Conservation (phyloP, 1,140 invertebrate genomes). For the Homarus americanus region DNA sequence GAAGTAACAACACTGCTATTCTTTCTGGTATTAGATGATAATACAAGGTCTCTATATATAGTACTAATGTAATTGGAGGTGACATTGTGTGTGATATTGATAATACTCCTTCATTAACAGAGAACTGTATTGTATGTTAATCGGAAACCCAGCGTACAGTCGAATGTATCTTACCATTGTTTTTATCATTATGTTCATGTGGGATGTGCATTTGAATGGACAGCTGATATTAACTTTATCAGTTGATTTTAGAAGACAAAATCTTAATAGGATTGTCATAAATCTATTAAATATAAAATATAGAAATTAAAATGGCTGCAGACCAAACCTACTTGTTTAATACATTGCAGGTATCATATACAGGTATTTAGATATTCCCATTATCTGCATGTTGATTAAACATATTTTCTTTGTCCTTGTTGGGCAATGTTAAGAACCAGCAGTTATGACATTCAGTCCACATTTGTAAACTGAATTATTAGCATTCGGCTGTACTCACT, state of each 20-base stretch:
- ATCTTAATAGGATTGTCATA: too few species aligned
- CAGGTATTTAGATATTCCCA: not conserved
- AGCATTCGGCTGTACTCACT: not conserved
- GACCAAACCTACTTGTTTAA: not conserved
- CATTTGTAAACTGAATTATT: not conserved
- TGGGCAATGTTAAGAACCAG: not conserved
- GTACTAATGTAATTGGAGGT: not conserved
- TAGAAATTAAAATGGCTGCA: not conserved
- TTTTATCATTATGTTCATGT: not conserved
- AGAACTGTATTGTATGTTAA: not conserved
- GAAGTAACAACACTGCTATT: not conserved
- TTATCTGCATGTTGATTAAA: not conserved
- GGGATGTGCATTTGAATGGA: too few species aligned
- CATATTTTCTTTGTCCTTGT: too few species aligned
- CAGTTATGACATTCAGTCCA: not conserved
- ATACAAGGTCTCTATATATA: not conserved
- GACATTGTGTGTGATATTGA: not conserved
- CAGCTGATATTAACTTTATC: too few species aligned
- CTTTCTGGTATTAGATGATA: not conserved
- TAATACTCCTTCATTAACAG: not conserved
- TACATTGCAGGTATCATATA: not conserved
- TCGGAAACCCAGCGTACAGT: not conserved
- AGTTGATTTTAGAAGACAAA: too few species aligned
- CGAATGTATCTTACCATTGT: not conserved
- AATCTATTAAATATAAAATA: not conserved